A percentile compares a stretch with the other conserved stretches of the same genome.
Conservation (phyloP, 2,888 invertebrate genomes). For the Ernsta delagoae region DNA sequence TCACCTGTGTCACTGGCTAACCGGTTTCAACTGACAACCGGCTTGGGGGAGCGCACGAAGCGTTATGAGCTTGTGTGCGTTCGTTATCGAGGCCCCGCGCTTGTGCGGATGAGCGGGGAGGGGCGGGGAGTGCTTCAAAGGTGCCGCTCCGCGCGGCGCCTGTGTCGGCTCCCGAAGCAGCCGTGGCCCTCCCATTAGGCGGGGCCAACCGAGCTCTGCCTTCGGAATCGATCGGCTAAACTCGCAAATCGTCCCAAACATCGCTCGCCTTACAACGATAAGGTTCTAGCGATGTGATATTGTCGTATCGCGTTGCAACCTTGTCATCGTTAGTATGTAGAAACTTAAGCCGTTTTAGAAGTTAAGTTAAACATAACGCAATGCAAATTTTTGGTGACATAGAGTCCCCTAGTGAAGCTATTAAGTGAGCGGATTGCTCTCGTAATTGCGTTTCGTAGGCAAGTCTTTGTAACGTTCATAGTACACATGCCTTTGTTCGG, state of each 20-base stretch:
- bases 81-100: conserved; percentile 69
- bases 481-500: conserved; percentile 58
- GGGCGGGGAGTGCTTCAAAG: conserved; percentile 75
- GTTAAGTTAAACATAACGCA: conserved; percentile 48
- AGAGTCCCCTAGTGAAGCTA: conserved; percentile 68
- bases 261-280: conserved; percentile 48
- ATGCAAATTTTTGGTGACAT: conserved; percentile 82
- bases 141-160: conserved; percentile 74
- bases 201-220: conserved; percentile 77
- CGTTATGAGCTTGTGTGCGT: conserved; percentile 82
- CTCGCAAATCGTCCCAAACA: conserved; percentile 68
- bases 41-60: conserved; percentile 80
- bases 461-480: conserved; percentile 70
- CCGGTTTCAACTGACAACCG: conserved; percentile 80
- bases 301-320: conserved; percentile 50
- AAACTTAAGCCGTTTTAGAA: conserved; percentile 55
- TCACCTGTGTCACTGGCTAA: conserved; percentile 71
- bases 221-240: conserved; percentile 75
- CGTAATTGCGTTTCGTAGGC: conserved; percentile 81
- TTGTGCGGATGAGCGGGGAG: conserved; percentile 57
- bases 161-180: conserved; percentile 80
- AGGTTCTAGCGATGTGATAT: conserved; percentile 51
- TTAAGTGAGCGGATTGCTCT: conserved; percentile 77
- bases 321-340: conserved; percentile 50
- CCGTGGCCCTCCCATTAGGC: conserved; percentile 78